Evolutionary conservation across 2,113 vertebrate genomes (phyloP).

Genomic region (Hirundichthys speculiger): DNA sequence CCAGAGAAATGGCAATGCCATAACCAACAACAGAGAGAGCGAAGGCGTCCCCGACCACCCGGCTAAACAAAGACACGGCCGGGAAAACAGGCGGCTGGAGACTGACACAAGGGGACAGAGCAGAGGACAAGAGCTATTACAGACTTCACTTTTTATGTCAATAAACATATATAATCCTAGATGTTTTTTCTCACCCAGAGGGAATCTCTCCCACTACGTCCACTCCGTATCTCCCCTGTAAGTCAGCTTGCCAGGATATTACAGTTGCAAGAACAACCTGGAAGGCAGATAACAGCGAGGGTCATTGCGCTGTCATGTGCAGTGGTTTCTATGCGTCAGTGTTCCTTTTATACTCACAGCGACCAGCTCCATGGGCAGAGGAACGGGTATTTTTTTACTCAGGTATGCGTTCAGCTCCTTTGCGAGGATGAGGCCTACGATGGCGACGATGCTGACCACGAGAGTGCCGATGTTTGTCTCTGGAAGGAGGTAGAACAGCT

Average conservation of each 20-base stretch:
- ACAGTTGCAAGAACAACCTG: conserved; percentile 89
- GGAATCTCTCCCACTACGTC: conserved; percentile 90
- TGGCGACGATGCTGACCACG: conserved; percentile 85
- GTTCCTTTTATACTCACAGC: conserved; percentile 75
- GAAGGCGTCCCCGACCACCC: conserved; percentile 89
- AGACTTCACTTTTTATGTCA: not conserved
- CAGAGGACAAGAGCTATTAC: accelerated
- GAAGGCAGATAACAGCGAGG: conserved; percentile 10
- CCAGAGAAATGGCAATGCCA: conserved; percentile 92
- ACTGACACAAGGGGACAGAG: conserved; percentile 68
- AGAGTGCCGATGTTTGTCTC: conserved; percentile 84
- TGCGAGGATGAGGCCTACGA: conserved; percentile 80
- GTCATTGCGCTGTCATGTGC: not conserved
- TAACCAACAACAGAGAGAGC: conserved; percentile 93
- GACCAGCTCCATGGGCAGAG: conserved; percentile 91
- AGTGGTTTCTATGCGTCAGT: not conserved
- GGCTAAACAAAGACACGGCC: conserved; percentile 69
- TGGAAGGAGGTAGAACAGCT: conserved; percentile 84
- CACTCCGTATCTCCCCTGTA: conserved; percentile 79
- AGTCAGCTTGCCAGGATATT: conserved; percentile 83
- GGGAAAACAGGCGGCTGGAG: conserved; percentile 84
- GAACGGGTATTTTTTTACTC: conserved; percentile 82
- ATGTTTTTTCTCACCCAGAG: conserved; percentile 82
- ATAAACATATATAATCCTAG: not conserved
- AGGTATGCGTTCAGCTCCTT: conserved; percentile 88